Base-by-base conservation (phyloP, 1,140 invertebrate species). In the Gyrodactylus bullatarudis region DNA sequence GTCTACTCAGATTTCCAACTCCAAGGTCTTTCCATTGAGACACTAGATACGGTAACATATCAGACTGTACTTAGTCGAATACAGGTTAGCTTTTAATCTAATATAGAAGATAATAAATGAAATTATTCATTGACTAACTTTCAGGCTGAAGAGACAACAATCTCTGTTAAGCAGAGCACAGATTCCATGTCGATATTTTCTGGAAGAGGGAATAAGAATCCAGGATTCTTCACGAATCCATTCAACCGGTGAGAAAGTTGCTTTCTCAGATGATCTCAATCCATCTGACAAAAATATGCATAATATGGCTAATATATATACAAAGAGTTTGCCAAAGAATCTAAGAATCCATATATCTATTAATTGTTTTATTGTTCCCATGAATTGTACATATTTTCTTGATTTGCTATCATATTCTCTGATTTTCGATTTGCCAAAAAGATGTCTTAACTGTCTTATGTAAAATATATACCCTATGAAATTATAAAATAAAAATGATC, bases 1-100 rank as follows among this genome's bases (percentile, higher is more conserved):
- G 86, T 96, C 78, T 96, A 94, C 82, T 90, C 90, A 23, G 93
- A 97, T 81, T 98, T 97, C 83, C 93, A 97, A 82, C 85, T 98
- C 72, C 93, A 98, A 84, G 93, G 94, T 75, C 91, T 98, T 23
- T 89, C 91, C 79, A 92, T 97, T 78, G 91, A 97, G 79, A 90
- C 91, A 81, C 82, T 99, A n/a, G 93, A 96, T 83, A 90, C 88
- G 69, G 94, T 94, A 84, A 87, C 86, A 77, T 97, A 97, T 85
- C 89, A 94, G 82, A 88, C 86, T 70, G 87, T 97, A 77, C 86
- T 86, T 74, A 87, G 87, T 77, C 85, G 94, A 77, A 88, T 99
- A 86, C 88, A 93, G 81, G 90, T 94, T 74, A 54, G 34, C 8
- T 54, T 16, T 54, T n/a, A 54, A 54, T 54, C n/a, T 54, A 54